A percentile compares a stretch with the other conserved stretches of the same genome.
Evolutionary conservation across 2,797 vertebrate genomes (phyloP).

Genomic region (Tympanoctomys barrerae): DNA sequence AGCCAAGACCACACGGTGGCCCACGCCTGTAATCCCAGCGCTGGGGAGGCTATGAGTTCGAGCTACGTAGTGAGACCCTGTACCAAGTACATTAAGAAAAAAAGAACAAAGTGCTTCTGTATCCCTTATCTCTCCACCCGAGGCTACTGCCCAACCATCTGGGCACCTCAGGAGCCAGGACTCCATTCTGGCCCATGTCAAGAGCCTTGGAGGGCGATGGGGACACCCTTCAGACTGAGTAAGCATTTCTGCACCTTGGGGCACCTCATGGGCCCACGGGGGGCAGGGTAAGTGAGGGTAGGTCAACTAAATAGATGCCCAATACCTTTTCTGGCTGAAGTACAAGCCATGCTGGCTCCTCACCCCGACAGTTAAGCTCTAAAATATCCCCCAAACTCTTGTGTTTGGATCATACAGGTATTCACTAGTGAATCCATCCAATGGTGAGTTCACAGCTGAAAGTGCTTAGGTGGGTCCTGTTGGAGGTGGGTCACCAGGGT

Average conservation of each 20-base stretch:
- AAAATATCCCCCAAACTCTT: not conserved
- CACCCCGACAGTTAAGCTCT: not conserved
- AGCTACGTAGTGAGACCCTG: too few species aligned
- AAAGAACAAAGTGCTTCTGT: not conserved
- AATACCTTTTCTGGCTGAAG: not conserved
- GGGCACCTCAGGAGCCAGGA: not conserved
- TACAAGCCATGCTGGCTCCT: not conserved
- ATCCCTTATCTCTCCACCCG: not conserved
- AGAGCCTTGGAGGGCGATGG: too few species aligned
- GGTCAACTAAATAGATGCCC: not conserved
- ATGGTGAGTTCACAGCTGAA: not conserved
- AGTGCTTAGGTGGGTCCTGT: not conserved
- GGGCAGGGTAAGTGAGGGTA: not conserved
- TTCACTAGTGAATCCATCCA: not conserved
- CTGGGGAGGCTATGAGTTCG: too few species aligned
- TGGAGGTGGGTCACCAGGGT: not conserved
- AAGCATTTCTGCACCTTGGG: not conserved
- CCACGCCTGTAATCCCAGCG: too few species aligned
- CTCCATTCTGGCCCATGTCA: too few species aligned
- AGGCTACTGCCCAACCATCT: not conserved
- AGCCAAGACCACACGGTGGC: too few species aligned
- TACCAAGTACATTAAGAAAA: too few species aligned
- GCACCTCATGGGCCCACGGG: not conserved
- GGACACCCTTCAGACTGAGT: not conserved
- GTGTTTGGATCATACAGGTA: not conserved